phyloP scores from a whole-genome alignment of 2,888 invertebrate species.

The Eupithecia insigniata region DNA sequence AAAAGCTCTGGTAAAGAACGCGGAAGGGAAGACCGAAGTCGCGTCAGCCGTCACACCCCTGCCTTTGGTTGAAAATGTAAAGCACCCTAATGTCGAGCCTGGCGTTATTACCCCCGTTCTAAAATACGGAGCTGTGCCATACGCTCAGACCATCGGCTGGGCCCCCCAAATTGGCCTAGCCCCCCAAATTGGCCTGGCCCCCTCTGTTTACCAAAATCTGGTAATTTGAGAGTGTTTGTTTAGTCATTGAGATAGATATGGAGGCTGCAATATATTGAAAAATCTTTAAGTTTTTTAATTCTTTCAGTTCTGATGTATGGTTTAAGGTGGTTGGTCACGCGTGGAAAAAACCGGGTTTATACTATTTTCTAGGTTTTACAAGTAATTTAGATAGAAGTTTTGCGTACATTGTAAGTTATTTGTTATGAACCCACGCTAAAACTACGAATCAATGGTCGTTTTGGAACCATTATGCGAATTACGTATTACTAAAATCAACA shows the following conservation, averaged over 20 bases:
- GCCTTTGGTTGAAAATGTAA: constrained; percentile 23
- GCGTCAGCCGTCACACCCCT: constrained; percentile 21
- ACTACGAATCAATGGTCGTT: no score
- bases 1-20: constrained; percentile 25
- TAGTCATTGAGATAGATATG: constrained; percentile 19
- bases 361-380: no score
- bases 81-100: constrained; percentile 33
- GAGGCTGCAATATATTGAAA: constrained; percentile 21
- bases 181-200: constrained; percentile 11
- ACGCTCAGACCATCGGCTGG: constrained; percentile 19
- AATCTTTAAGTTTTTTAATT: background rate
- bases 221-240: constrained; percentile 10
- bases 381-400: no score
- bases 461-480: no score
- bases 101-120: constrained; percentile 15
- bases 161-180: constrained; percentile 11
- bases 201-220: constrained; percentile 21
- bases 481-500: no score
- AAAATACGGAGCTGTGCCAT: constrained; percentile 20
- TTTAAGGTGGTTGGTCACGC: no score
- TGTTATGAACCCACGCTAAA: no score
- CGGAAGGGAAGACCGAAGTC: constrained; percentile 32
- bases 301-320: background rate
- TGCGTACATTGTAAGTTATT: no score
- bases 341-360: no score